Evolutionary conservation across 2,797 vertebrate species (phyloP), one percentile per base, ranked within the genome.

Genomic region (Mastacembelus armatus): DNA sequence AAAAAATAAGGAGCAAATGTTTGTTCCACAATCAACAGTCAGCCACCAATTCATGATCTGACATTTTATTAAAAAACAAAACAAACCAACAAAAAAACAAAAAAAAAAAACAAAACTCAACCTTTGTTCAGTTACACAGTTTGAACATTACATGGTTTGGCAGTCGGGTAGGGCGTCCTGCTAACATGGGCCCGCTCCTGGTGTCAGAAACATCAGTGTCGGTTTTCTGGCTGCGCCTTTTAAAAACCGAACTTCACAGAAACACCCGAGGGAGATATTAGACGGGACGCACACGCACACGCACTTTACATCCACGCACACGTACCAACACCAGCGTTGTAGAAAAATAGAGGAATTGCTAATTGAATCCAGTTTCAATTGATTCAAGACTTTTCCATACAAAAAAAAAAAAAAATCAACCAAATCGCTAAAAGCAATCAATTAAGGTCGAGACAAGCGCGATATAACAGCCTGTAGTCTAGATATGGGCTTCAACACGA

Each of bases 241-340:
- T 97, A 95, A 95, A 96, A 97, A 94, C 95, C 94, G 96, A 93
- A 96, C 97, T 93, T 99, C 97, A 99, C 95, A 94, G 91, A 91
- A 94, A 96, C 93, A 94, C 94, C 89, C 74, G 93, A 93, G 92
- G 84, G 89, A 89, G 85, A 87, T 86, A 81, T 93, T 71, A 86
- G 88, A 59, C 38, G 33, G 60, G 44, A 65, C 78, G 36, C 82
- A 27, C 54, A 19, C 77, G 19, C 68, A 56, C 68, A 26, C 29
- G 9, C 60, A 1, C 61, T 72, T 21, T 69, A 22, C 58, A 38
- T 66, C 43, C 69, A 29, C 44, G 59, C 52, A 56, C 63, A 39
- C 54, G 42, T 75, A 22, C 62, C 43, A 78, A 22, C 73, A 57
- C 39, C 10, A 16, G 71, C 59, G 80, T 66, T 71, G 81, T 92